Evolutionary conservation across 2,888 invertebrate species (phyloP).

Genomic region (Ceraclea dissimilis): DNA sequence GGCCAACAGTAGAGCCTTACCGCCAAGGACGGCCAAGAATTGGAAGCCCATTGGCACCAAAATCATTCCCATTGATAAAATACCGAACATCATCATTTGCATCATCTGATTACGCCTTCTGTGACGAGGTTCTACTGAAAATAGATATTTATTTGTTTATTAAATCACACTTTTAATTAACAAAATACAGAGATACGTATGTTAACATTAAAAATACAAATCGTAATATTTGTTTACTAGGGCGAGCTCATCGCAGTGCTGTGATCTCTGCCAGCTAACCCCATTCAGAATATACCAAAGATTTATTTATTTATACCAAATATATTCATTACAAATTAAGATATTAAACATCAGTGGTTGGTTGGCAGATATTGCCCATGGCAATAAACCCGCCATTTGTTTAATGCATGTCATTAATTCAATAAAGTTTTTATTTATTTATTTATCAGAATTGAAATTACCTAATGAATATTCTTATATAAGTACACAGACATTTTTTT

Average conservation of each 20-base stretch:
- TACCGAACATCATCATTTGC: conserved; percentile 72
- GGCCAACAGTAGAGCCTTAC: conserved; percentile 70
- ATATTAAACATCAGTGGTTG: background rate
- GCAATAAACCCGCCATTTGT: too few relatives aligned
- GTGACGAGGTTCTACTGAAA: conserved; percentile 45
- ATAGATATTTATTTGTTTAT: conserved; percentile 6
- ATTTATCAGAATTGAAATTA: too few relatives aligned
- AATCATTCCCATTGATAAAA: conserved; percentile 68
- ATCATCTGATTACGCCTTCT: conserved; percentile 60
- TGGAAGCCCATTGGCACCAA: conserved; percentile 78
- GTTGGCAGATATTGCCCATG: too few relatives aligned
- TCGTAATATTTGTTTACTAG: too few relatives aligned
- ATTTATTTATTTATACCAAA: background rate
- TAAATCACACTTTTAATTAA: background rate
- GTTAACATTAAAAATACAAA: too few relatives aligned
- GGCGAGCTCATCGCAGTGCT: too few relatives aligned
- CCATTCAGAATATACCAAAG: background rate
- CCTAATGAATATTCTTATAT: too few relatives aligned
- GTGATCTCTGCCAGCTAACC: too few relatives aligned
- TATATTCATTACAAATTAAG: background rate
- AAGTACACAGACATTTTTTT: too few relatives aligned
- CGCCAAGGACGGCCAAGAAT: conserved; percentile 72
- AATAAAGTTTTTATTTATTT: too few relatives aligned
- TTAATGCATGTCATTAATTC: too few relatives aligned
- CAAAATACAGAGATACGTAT: too few relatives aligned